A percentile compares a stretch with the other conserved stretches of the same genome.
Conservation (phyloP, 2,797 vertebrate genomes). For the Vireo griseus region DNA sequence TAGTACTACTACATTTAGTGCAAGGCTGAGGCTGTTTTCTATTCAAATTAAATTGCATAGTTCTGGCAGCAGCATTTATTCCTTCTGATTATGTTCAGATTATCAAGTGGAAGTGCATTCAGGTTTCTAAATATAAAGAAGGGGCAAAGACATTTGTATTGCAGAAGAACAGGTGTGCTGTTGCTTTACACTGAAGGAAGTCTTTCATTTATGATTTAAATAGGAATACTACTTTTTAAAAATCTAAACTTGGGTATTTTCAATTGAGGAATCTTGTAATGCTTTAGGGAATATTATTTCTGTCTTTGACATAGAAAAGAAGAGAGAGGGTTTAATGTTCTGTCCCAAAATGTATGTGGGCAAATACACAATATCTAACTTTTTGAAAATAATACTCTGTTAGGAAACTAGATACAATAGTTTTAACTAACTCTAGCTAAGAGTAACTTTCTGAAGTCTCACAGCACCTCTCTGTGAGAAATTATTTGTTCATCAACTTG, state of each 20-base stretch:
- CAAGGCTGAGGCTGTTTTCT: not conserved
- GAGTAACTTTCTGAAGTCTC: not conserved
- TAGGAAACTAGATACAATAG: not conserved
- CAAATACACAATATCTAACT: not conserved
- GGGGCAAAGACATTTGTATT: not conserved
- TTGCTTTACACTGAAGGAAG: not conserved
- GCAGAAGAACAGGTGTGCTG: not conserved
- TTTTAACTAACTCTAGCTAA: not conserved
- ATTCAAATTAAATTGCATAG: not conserved
- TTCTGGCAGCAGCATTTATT: not conserved
- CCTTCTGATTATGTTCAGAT: not conserved
- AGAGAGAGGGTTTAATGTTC: not conserved
- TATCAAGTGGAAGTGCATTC: not conserved
- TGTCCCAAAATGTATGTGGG: not conserved
- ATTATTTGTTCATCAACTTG: not conserved
- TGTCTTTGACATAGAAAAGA: not conserved
- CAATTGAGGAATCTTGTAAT: not conserved
- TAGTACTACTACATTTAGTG: not conserved
- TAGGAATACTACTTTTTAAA: not conserved
- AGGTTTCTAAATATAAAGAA: not conserved
- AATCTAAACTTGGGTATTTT: not conserved
- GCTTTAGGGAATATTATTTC: not conserved
- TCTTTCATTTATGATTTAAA: not conserved
- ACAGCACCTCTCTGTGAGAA: not conserved
- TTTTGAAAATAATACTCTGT: not conserved